phyloP scores from a whole-genome alignment of 2,888 invertebrate genomes.

The Pelosia muscerda region DNA sequence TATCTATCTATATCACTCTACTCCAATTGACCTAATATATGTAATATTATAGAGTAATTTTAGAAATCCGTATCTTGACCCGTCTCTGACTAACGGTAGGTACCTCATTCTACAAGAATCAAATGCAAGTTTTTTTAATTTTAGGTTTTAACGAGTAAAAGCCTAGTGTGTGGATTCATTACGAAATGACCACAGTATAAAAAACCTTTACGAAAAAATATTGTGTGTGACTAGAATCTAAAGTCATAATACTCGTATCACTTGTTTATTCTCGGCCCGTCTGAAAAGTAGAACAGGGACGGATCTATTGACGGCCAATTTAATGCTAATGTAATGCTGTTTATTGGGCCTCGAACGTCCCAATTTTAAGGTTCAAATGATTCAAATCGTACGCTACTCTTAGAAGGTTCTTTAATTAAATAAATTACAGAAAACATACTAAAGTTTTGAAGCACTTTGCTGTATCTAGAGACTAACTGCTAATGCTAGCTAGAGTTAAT shows the following conservation, averaged over 20 bases:
- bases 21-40: too few species aligned
- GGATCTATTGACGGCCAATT: constrained; percentile 75
- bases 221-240: constrained; percentile 18
- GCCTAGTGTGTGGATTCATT: neutral
- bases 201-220: neutral
- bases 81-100: neutral
- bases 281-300: constrained; percentile 69
- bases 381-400: neutral
- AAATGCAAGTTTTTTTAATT: neutral
- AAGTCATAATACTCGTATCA: constrained; percentile 49
- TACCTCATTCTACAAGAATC: neutral
- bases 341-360: constrained; percentile 55
- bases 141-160: too few species aligned
- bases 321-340: constrained; percentile 66
- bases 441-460: neutral
- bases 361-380: constrained; percentile 32
- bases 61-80: too few species aligned
- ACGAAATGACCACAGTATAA: neutral
- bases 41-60: too few species aligned
- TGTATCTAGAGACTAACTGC: neutral
- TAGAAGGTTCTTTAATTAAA: neutral
- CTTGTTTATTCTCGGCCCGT: constrained; percentile 59
- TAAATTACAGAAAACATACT: too few species aligned
- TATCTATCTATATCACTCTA: too few species aligned
- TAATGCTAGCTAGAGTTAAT: neutral